These are phyloP conservation scores for Spheniscus humboldti DNA, from an alignment of 2,797 vertebrate genomes.

Conservation along the genomic window DNA sequence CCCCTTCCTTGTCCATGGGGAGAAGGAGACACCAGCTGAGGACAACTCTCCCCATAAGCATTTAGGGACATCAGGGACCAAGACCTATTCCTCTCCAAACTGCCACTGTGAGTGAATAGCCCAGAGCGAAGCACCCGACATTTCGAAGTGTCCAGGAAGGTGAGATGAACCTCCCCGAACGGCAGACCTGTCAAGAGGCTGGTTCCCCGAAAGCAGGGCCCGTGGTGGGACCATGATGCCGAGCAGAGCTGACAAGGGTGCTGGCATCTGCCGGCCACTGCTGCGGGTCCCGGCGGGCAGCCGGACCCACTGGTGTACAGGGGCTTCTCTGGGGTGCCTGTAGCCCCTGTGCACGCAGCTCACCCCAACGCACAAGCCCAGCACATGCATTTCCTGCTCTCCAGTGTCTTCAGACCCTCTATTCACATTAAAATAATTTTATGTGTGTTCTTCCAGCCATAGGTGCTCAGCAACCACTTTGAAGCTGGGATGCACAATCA, in stretches of 20 bases:
- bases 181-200: neutral
- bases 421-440: neutral
- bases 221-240: accelerated
- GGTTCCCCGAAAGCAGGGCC: neutral
- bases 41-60: neutral
- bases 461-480: neutral
- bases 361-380: neutral
- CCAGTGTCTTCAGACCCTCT: neutral
- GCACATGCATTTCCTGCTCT: neutral
- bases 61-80: neutral
- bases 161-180: neutral
- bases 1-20: neutral
- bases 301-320: neutral
- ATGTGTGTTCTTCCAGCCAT: neutral
- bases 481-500: neutral
- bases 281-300: accelerated
- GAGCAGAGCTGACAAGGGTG: neutral
- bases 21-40: neutral
- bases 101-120: accelerated
- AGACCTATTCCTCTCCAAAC: neutral
- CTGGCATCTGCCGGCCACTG: neutral
- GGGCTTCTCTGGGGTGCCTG: neutral
- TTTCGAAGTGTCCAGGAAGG: neutral
- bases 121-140: neutral
- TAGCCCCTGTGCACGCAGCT: neutral